Evolutionary conservation across 64 coral and sea anemone species (phyloP), one percentile per base, ranked within the genome.

Genomic region (Actinia equina): DNA sequence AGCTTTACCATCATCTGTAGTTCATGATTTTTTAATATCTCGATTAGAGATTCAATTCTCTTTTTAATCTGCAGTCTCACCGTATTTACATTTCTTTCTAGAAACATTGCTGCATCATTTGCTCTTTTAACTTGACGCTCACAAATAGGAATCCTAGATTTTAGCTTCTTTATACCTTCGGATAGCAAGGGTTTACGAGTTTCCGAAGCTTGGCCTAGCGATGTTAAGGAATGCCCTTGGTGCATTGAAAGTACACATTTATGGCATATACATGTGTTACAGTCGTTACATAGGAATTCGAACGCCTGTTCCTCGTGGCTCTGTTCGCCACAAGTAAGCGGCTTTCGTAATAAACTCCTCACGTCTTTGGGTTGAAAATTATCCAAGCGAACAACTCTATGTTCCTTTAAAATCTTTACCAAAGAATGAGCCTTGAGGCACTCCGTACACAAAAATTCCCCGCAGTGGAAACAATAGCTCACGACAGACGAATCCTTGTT

Each of bases 241-340:
- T 90, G 89, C 17, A n/a, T 52, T 5, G 89, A 82, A 10, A 85
- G 81, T 25, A n/a, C 65, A 78, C 82, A 85, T 26, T 85, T 90
- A 3, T 85, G 62, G 25, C 82, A 90, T 45, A 90, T 77, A 63
- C 89, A 90, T n/a, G 60, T 44, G 17, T 90, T 90, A 58, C 82
- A 90, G 1, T 85, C 49, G 52, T 78, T 52, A 51, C 89, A 90
- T 18, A 77, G 80, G 43, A 42, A 85, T 56, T 89, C 53, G 18
- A 83, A 80, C 13, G 88, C 30, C 30, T 89, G 56, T 20, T 89
- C 62, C 6, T 85, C 89, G 67, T 90, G 89, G 30, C 11, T 30
- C 43, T 16, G 52, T 22, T 45, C 54, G 71, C 17, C 20, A 51
- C 82, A 90, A 7, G 19, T 20, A 0, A 45, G 22, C 6, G 79